Conservation (phyloP, 2,888 invertebrate species). For the Lordiphosa andalusiaca region DNA sequence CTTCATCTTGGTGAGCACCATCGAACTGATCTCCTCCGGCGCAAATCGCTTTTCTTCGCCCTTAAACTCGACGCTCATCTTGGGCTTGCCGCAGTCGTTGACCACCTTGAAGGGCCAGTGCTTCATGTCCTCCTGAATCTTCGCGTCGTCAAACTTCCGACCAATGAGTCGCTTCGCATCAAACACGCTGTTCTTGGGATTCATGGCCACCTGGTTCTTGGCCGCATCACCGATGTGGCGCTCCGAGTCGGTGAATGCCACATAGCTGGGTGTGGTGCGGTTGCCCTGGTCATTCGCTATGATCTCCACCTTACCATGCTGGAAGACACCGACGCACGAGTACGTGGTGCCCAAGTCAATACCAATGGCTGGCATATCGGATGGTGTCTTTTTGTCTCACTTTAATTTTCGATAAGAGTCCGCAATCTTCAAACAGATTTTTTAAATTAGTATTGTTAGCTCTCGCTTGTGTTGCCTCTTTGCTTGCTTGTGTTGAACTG, state of each 20-base stretch:
- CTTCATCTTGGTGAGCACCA: slow-evolving; percentile 96
- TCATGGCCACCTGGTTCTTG: slow-evolving; percentile 92
- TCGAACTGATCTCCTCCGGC: slow-evolving; percentile 94
- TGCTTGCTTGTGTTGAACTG: slow-evolving; percentile 36
- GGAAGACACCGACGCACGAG: slow-evolving; percentile 32
- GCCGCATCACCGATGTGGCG: slow-evolving; percentile 91
- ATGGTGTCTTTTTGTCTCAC: slow-evolving; percentile 29
- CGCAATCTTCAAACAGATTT: neutral
- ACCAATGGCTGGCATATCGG: slow-evolving; percentile 85
- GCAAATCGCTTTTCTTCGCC: slow-evolving; percentile 93
- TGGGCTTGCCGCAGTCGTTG: slow-evolving; percentile 89
- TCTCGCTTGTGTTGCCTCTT: slow-evolving; percentile 9
- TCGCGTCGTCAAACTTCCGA: slow-evolving; percentile 91
- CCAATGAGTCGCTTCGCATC: slow-evolving; percentile 97
- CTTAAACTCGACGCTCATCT: slow-evolving; percentile 91
- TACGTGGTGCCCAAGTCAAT: slow-evolving; percentile 82
- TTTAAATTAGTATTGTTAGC: neutral
- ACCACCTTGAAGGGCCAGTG: slow-evolving; percentile 96
- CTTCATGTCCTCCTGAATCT: slow-evolving; percentile 96
- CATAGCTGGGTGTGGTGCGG: slow-evolving; percentile 88
- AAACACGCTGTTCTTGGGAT: slow-evolving; percentile 93
- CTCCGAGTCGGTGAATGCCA: slow-evolving; percentile 92
- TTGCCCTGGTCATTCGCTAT: slow-evolving; percentile 92
- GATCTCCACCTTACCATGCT: slow-evolving; percentile 83
- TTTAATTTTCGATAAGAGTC: neutral